Conservation (phyloP, 1,140 invertebrate species). For the Macrocentrus cingulum region DNA sequence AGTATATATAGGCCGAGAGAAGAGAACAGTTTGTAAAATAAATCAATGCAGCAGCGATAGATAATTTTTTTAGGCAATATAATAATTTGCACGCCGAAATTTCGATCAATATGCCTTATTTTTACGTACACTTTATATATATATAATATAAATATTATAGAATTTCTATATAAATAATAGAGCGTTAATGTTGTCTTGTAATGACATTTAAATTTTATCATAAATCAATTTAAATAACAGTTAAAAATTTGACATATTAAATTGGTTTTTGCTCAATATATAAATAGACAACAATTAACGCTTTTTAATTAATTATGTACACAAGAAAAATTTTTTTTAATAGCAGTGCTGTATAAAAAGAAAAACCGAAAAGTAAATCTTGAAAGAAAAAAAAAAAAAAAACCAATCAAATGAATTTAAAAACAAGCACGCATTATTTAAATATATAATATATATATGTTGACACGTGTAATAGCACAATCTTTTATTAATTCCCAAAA, state of each 20-base stretch:
- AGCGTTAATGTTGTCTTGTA: constrained; percentile 35
- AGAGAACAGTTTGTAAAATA: constrained; percentile 17
- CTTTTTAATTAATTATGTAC: constrained; percentile 29
- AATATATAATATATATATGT: constrained; percentile 35
- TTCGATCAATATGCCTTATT: constrained; percentile 7
- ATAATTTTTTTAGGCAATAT: constrained; percentile 5
- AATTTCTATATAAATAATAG: constrained; percentile 23
- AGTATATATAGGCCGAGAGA: constrained; percentile 28
- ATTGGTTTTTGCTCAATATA: constrained; percentile 16
- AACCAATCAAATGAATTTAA: constrained; percentile 29
- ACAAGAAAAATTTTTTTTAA: constrained; percentile 33
- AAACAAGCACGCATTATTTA: constrained; percentile 44
- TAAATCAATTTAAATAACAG: constrained; percentile 12
- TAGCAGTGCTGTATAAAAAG: constrained; percentile 40
- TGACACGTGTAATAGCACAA: constrained; percentile 38
- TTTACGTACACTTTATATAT: constrained; percentile 24
- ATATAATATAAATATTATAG: constrained; percentile 33
- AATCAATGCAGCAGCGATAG: constrained; percentile 23
- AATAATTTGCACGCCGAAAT: constrained; percentile 18
- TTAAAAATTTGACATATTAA: constrained; percentile 4
- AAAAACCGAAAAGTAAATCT: constrained; percentile 25
- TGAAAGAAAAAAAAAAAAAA: too few relatives aligned
- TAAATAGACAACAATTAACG: constrained; percentile 28
- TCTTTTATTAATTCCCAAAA: constrained; percentile 34
- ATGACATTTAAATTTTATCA: constrained; percentile 8